Conservation (phyloP, 2,888 invertebrate species). For the Pristionchus arcanus region DNA sequence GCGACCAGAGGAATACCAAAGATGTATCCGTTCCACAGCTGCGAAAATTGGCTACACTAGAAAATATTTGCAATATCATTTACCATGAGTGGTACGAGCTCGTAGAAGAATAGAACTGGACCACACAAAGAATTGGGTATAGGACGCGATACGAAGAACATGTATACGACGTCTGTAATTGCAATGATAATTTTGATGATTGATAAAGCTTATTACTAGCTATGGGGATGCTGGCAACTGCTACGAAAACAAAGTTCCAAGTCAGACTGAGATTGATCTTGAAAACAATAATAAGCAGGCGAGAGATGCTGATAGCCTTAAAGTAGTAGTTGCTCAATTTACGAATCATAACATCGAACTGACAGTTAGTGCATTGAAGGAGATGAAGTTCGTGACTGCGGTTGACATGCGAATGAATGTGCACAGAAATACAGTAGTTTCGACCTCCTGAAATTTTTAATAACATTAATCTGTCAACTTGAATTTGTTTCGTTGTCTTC, state of each 20-base stretch:
- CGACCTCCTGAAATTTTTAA: background rate
- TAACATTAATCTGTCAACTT: no score
- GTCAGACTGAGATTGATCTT: background rate
- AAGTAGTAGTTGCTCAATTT: no score
- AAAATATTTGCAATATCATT: background rate
- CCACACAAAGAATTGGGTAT: background rate
- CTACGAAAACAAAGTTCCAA: background rate
- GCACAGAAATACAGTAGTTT: conserved; percentile 9
- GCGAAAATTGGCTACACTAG: background rate
- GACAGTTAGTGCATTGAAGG: conserved; percentile 14
- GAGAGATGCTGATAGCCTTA: conserved; percentile 32
- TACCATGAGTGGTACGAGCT: background rate
- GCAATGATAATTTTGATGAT: background rate
- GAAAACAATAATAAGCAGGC: background rate
- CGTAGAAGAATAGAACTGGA: conserved; percentile 32
- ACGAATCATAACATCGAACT: no score
- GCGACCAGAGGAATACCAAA: conserved; percentile 24
- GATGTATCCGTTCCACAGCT: conserved; percentile 27
- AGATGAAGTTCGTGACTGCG: background rate
- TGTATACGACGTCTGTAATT: background rate
- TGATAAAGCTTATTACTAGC: background rate
- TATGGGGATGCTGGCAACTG: background rate
- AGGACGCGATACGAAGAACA: conserved; percentile 1
- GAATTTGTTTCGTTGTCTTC: background rate
- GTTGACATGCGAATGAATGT: background rate